phyloP scores from a whole-genome alignment of 2,113 vertebrate species.

The Glaucomys volans region DNA sequence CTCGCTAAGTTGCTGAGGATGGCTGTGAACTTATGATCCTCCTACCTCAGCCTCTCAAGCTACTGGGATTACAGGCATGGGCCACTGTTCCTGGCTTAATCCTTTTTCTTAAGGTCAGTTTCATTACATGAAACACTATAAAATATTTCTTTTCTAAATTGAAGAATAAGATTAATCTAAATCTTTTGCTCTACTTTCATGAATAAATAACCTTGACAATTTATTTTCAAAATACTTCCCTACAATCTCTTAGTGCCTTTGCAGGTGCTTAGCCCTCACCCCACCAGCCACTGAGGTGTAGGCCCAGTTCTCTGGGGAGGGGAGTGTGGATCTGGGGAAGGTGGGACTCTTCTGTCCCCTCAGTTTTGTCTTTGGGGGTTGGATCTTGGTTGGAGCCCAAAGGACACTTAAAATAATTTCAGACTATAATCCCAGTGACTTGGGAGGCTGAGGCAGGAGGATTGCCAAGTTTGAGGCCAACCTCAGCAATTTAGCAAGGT shows the following conservation, averaged over 20 bases:
- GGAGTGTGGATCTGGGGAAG: rapidly evolving
- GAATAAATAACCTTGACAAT: slow-evolving; percentile 11
- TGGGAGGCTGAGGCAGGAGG: too few relatives aligned
- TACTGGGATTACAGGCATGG: too few relatives aligned
- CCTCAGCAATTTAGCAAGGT: too few relatives aligned
- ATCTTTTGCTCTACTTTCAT: background rate
- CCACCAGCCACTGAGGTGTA: background rate
- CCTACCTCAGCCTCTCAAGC: too few relatives aligned
- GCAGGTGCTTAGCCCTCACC: rapidly evolving
- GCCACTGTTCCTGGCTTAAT: background rate
- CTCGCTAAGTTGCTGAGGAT: too few relatives aligned
- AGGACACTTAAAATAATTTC: background rate
- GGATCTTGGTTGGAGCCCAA: background rate
- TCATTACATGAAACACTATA: background rate
- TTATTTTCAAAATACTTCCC: slow-evolving; percentile 39
- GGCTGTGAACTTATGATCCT: too few relatives aligned
- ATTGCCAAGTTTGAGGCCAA: too few relatives aligned
- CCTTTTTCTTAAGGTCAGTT: background rate
- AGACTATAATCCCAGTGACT: too few relatives aligned
- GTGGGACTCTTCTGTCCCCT: background rate
- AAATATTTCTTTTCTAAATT: slow-evolving; percentile 5
- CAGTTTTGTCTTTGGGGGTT: background rate
- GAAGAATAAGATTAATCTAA: background rate
- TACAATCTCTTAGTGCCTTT: background rate
- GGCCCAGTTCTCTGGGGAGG: background rate